Percentiles rank a stretch among this genome's conserved stretches.
Evolutionary conservation across 2,113 vertebrate genomes (phyloP).

Genomic region (Cyanistes caeruleus): DNA sequence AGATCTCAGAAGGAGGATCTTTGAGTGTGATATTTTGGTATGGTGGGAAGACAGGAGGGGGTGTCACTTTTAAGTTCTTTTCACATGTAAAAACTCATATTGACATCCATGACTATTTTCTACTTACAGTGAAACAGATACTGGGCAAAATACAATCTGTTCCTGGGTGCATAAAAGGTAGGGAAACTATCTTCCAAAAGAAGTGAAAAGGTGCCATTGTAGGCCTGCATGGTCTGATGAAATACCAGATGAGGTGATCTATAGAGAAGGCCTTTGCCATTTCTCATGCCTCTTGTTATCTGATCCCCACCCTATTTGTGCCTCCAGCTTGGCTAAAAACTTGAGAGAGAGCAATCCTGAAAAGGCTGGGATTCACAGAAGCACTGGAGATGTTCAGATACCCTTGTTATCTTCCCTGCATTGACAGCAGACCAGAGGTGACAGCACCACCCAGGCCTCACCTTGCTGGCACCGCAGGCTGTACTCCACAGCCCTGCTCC

Average conservation of each 20-base stretch:
- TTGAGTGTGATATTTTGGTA: constrained; percentile 40
- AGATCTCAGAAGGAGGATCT: constrained; percentile 34
- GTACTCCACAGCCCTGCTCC: neutral
- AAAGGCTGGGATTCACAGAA: neutral
- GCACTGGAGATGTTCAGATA: neutral
- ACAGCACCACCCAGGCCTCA: neutral
- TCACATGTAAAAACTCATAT: neutral
- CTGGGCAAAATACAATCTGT: neutral
- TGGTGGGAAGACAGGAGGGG: neutral
- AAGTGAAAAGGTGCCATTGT: neutral
- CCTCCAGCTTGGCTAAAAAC: neutral
- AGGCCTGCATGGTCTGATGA: neutral
- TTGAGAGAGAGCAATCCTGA: neutral
- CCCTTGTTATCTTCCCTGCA: neutral
- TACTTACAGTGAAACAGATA: neutral
- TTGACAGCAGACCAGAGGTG: neutral
- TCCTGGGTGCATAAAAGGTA: neutral
- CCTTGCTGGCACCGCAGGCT: neutral
- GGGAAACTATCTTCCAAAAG: neutral
- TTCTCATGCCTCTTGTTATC: neutral
- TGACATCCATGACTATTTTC: neutral
- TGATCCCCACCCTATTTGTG: neutral
- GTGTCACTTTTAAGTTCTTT: neutral
- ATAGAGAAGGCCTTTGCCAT: neutral
- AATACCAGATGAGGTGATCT: neutral